These are phyloP conservation scores for Zalophus californianus DNA, from an alignment of 2,797 vertebrate genomes.

Conservation along the genomic window DNA sequence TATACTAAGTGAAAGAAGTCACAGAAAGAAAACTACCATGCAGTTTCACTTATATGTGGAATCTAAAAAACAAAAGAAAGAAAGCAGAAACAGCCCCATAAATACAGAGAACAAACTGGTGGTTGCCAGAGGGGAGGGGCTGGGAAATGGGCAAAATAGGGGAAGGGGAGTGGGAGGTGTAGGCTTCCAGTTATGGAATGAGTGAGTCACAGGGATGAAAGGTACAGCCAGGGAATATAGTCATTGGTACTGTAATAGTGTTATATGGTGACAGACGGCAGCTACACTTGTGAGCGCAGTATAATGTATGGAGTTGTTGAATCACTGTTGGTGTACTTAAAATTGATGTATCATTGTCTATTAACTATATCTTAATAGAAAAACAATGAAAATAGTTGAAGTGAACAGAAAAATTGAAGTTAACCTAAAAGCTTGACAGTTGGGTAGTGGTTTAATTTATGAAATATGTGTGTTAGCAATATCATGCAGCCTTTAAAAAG, in stretches of 20 bases:
- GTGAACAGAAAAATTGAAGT: not conserved
- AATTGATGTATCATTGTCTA: not conserved
- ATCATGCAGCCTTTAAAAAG: not conserved
- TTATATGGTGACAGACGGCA: not conserved
- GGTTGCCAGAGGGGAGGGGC: not conserved
- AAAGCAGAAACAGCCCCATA: not conserved
- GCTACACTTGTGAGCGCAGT: not conserved
- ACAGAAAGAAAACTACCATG: not conserved
- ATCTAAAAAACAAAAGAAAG: not conserved
- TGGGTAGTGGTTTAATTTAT: slow-evolving; percentile 4
- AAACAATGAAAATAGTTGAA: not conserved
- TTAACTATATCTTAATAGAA: not conserved
- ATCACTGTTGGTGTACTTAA: not conserved
- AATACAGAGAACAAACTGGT: not conserved
- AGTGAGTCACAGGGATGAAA: not conserved
- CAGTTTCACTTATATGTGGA: not conserved
- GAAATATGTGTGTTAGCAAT: not conserved
- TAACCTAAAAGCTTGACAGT: not conserved
- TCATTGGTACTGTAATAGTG: not conserved
- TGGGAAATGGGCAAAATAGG: not conserved
- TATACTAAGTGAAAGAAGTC: not conserved
- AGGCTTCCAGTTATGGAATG: not conserved
- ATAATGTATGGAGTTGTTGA: not conserved
- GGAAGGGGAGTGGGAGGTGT: not conserved
- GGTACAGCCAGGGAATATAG: not conserved